Percentiles rank a stretch among this genome's conserved stretches.
Evolutionary conservation across 2,113 vertebrate genomes (phyloP).

Genomic region (Dromaius novaehollandiae): DNA sequence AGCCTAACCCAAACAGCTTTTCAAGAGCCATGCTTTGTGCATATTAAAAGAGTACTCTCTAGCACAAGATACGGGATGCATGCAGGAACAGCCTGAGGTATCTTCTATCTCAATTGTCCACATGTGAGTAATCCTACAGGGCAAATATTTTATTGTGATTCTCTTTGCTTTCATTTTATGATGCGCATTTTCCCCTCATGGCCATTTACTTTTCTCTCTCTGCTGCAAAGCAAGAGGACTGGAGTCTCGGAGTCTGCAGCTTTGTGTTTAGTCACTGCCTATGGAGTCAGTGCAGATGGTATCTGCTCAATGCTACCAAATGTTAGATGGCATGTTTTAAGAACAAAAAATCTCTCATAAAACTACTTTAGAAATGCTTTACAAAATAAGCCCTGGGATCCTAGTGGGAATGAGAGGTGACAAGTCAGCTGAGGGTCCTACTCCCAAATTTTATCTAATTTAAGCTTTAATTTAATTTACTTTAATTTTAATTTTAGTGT

Average conservation of each 20-base stretch:
- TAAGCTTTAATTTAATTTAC: background rate
- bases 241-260: slow-evolving; percentile 53
- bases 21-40: background rate
- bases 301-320: slow-evolving; percentile 54
- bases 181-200: background rate
- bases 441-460: background rate
- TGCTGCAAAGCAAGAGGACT: slow-evolving; percentile 22
- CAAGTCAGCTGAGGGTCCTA: background rate
- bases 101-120: background rate
- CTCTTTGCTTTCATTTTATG: slow-evolving; percentile 45
- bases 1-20: background rate
- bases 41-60: slow-evolving; percentile 16
- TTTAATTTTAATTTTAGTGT: background rate
- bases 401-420: background rate
- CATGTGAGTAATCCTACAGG: background rate
- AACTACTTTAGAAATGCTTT: slow-evolving; percentile 47
- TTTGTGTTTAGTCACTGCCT: slow-evolving; percentile 37
- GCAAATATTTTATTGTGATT: slow-evolving; percentile 24
- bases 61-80: background rate
- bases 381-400: background rate
- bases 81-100: background rate
- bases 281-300: slow-evolving; percentile 47
- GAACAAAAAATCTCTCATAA: slow-evolving; percentile 20
- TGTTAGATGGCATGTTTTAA: slow-evolving; percentile 24
- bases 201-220: slow-evolving; percentile 1